phyloP scores from a whole-genome alignment of 1,140 invertebrate species.

The Leptopilina clavipes region DNA sequence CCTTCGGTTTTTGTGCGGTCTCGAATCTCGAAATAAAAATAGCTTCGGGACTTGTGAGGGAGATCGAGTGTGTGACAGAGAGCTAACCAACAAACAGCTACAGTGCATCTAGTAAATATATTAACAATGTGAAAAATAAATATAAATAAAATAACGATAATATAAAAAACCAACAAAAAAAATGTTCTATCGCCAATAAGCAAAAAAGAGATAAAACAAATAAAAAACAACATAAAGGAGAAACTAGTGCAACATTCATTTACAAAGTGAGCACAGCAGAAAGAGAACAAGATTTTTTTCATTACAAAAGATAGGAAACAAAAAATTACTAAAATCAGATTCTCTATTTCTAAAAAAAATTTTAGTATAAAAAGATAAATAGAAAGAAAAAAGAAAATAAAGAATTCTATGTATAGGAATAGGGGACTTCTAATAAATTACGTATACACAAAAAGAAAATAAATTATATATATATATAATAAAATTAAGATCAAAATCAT shows the following conservation, averaged over 20 bases:
- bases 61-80: constrained; percentile 74
- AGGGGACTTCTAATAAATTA: constrained; percentile 9
- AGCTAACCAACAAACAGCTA: constrained; percentile 76
- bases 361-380: no score
- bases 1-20: constrained; percentile 60
- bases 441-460: neutral
- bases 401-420: neutral
- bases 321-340: no score
- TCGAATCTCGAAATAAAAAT: constrained; percentile 74
- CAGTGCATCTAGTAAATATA: constrained; percentile 76
- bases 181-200: constrained; percentile 63
- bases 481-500: neutral
- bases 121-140: constrained; percentile 74
- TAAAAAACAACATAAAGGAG: constrained; percentile 41
- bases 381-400: constrained; percentile 27
- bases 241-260: constrained; percentile 36
- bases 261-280: constrained; percentile 35
- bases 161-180: constrained; percentile 44
- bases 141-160: constrained; percentile 65
- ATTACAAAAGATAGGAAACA: no score
- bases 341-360: no score
- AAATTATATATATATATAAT: no score
- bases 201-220: constrained; percentile 56
- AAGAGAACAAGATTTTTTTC: constrained; percentile 15
- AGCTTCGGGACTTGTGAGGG: constrained; percentile 71